Evolutionary conservation across 2,113 vertebrate genomes (phyloP).

Genomic region (Nerophis lumbriciformis): DNA sequence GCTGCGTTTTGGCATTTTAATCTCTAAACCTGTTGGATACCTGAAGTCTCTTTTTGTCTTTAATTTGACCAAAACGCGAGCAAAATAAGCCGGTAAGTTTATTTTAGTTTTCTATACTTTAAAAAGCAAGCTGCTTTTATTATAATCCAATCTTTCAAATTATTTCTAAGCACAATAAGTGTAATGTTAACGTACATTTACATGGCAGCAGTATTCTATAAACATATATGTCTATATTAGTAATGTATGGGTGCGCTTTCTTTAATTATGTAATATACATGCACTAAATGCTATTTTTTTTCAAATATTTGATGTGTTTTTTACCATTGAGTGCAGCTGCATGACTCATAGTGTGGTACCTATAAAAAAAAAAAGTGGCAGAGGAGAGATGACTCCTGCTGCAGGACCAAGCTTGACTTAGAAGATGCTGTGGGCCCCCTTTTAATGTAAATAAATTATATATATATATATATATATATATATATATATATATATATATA

Average conservation of each 20-base stretch:
- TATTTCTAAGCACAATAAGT: not conserved
- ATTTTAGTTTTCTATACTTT: not conserved
- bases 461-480: not conserved
- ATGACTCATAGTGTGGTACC: conserved; percentile 67
- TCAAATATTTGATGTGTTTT: conserved; percentile 40
- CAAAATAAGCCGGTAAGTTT: conserved; percentile 7
- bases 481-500: too few species aligned
- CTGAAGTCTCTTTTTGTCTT: conserved; percentile 1
- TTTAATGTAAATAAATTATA: not conserved
- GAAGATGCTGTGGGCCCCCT: conserved; percentile 26
- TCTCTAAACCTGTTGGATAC: conserved; percentile 56
- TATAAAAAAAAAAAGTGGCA: conserved; percentile 57
- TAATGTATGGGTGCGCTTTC: not conserved
- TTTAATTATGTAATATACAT: not conserved
- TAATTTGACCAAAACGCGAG: conserved; percentile 29
- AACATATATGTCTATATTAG: not conserved
- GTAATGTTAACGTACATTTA: not conserved
- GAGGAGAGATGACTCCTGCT: conserved; percentile 56
- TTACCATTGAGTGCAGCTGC: conserved; percentile 44
- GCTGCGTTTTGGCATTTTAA: conserved; percentile 60
- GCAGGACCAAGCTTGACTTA: conserved; percentile 59
- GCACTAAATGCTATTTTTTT: conserved; percentile 4
- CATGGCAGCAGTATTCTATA: not conserved
- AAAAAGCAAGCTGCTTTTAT: not conserved
- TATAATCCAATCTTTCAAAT: not conserved